A percentile compares a stretch with the other conserved stretches of the same genome.
Evolutionary conservation across 2,888 invertebrate genomes (phyloP).

Genomic region (Agrochola lota): DNA sequence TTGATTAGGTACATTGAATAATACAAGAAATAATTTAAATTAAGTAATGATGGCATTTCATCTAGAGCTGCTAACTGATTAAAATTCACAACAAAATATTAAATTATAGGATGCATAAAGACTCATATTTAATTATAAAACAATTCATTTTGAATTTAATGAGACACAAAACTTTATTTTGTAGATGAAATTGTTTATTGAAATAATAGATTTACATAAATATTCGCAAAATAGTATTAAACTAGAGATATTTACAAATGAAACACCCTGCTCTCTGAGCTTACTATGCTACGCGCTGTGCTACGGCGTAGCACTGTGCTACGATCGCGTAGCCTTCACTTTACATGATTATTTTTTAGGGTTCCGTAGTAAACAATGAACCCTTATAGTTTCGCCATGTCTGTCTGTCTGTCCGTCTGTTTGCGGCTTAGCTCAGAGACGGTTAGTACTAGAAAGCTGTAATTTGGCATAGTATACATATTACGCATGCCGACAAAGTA

Average conservation of each 20-base stretch:
- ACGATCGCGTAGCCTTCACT: constrained; percentile 1
- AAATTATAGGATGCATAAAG: neutral
- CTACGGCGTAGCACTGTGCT: constrained; percentile 14
- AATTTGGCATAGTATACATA: no score
- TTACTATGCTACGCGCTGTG: neutral
- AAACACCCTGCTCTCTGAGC: neutral
- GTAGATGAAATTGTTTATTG: neutral
- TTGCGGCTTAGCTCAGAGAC: no score
- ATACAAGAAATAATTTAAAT: neutral
- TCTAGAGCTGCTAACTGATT: neutral
- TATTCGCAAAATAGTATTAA: neutral
- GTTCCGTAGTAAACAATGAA: no score
- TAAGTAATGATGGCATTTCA: neutral
- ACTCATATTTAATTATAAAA: neutral
- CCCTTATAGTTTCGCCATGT: no score
- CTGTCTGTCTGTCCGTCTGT: no score
- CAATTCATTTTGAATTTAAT: neutral
- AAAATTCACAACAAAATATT: neutral
- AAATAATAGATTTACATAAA: neutral
- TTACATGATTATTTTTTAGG: no score
- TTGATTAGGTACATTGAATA: neutral
- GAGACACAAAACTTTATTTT: neutral
- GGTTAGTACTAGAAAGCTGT: no score
- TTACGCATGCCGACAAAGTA: no score
- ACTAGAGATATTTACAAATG: neutral